These are phyloP conservation scores for Scortum barcoo DNA, from an alignment of 2,113 vertebrate species.

Conservation along the genomic window DNA sequence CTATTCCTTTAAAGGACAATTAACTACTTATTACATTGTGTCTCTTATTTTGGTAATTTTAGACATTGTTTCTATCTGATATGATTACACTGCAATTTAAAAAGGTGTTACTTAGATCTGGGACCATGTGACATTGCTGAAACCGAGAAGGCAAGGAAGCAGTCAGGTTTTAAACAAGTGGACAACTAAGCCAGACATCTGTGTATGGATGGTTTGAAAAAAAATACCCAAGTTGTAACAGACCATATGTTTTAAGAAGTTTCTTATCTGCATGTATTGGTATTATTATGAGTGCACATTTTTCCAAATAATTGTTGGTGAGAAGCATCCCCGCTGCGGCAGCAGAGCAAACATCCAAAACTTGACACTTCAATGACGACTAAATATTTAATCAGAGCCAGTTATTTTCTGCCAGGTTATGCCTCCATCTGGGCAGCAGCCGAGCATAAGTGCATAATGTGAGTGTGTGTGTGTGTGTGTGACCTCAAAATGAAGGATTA, in stretches of 20 bases:
- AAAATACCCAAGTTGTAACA: not conserved
- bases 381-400: conserved; percentile 75
- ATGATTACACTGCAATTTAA: not conserved
- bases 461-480: conserved; percentile 45
- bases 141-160: not conserved
- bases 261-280: conserved; percentile 20
- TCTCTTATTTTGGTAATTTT: not conserved
- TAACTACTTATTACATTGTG: not conserved
- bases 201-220: not conserved
- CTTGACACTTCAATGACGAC: conserved; percentile 64
- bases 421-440: conserved; percentile 76
- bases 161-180: not conserved
- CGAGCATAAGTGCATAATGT: conserved; percentile 26
- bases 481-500: conserved; percentile 66
- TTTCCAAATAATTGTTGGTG: conserved; percentile 39
- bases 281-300: conserved; percentile 16
- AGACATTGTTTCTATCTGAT: not conserved
- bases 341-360: conserved; percentile 47
- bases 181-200: not conserved
- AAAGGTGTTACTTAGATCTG: not conserved
- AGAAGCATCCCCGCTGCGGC: conserved; percentile 43
- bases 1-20: not conserved
- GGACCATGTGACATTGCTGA: not conserved
- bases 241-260: not conserved
- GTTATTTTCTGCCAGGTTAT: conserved; percentile 71